Base-by-base conservation (phyloP, 2,797 vertebrate species). In the Crossoptilon crossoptilon region DNA sequence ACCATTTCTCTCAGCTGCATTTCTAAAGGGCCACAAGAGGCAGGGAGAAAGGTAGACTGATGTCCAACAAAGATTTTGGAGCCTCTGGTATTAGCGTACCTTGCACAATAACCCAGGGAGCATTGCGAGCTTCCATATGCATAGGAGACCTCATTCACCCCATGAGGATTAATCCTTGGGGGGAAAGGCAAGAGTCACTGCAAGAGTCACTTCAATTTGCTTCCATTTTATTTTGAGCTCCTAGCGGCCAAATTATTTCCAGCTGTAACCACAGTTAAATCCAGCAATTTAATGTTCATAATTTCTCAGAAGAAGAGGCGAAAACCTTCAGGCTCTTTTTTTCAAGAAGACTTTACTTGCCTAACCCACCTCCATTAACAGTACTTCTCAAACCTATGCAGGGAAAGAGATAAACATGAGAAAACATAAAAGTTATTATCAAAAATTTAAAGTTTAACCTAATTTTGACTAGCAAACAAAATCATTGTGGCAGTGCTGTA, bases 191-290 rank as follows among this genome's bases (percentile, higher is more conserved):
- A 33, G 33, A 33, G 33, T 33, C 33, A 48, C 44, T 73, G 8
- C 71, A 33, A 83, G 58, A 91, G 49, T 70, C 83, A 67, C 6
- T 90, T 86, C 48, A 59, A 53, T 72, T 67, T 87, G 37, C 18
- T 90, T 88, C 88, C 5, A 23, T 71, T 91, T 91, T 86, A 56
- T 63, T 95, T 91, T 87, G 53, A 84, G 78, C 44, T 87, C 49
- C 41, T 56, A 84, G 53, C 23, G 91, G 60, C 26, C 29, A 84
- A 81, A 88, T 83, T 46, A 88, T 79, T 76, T 86, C 68, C 88
- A 51, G 53, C 16, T 79, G 23, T 51, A 84, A 93, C 58, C 64
- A 84, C 44, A 31, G 14, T 24, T n/a, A 77, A 90, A 87, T 71
- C 46, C 71, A 86, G 64, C 60, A 84, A 68, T 84, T 88, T 73